Conservation (phyloP, 2,888 invertebrate genomes). For the Labia minor region DNA sequence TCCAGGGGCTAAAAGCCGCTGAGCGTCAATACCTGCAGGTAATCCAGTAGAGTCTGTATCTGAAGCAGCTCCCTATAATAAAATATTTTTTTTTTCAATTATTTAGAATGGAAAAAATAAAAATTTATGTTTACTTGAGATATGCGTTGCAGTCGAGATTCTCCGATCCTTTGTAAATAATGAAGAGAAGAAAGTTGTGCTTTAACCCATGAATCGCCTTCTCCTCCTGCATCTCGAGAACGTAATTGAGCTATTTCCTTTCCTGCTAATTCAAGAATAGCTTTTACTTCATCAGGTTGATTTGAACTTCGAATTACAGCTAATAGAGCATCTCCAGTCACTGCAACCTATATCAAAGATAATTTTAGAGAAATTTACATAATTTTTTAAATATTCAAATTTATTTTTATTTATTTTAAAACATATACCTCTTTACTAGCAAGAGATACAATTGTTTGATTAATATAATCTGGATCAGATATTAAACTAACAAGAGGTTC, state of each 20-base stretch:
- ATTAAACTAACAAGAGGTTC: constrained; percentile 58
- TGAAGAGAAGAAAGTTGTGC: constrained; percentile 76
- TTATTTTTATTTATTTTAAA: too few relatives aligned
- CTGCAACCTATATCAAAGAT: not conserved
- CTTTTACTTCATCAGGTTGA: not conserved
- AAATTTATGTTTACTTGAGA: constrained; percentile 33
- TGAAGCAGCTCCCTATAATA: constrained; percentile 37
- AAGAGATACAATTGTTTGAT: constrained; percentile 70
- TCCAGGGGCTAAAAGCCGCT: constrained; percentile 37
- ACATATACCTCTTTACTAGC: constrained; percentile 58
- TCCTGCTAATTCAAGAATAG: not conserved
- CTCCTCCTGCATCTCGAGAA: constrained; percentile 75
- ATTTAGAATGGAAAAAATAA: too few relatives aligned
- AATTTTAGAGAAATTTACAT: too few relatives aligned
- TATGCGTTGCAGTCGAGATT: constrained; percentile 46
- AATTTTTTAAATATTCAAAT: too few relatives aligned
- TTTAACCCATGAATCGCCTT: constrained; percentile 69
- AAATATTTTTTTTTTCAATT: too few relatives aligned
- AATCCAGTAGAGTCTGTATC: constrained; percentile 32
- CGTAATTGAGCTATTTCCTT: constrained; percentile 36
- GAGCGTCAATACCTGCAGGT: constrained; percentile 34
- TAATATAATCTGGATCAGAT: constrained; percentile 85
- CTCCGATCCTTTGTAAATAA: constrained; percentile 67
- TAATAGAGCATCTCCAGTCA: not conserved
- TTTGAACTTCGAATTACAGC: not conserved